phyloP scores from a whole-genome alignment of 2,113 vertebrate species.

The Oceanites oceanicus region DNA sequence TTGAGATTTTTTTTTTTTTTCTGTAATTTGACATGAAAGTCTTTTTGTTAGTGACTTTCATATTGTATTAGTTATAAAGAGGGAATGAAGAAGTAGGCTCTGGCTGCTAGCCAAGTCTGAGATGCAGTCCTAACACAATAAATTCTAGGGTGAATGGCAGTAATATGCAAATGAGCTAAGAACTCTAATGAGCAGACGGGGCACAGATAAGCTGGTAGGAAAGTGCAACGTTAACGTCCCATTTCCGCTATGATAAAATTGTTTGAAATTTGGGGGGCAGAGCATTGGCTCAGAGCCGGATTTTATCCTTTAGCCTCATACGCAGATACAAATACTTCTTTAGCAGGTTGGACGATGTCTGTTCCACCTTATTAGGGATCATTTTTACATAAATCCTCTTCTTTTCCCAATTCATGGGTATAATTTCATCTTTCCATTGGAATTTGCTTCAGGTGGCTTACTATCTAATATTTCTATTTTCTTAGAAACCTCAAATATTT shows the following conservation, averaged over 20 bases:
- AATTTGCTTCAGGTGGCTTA: neutral
- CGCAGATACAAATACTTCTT: neutral
- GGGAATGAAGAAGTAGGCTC: conserved; percentile 3
- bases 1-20: conserved; percentile 9
- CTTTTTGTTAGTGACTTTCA: conserved; percentile 64
- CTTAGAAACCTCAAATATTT: neutral
- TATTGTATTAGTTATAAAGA: conserved; percentile 46
- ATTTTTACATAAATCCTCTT: conserved; percentile 6
- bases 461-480: neutral
- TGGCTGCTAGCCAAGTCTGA: conserved; percentile 38
- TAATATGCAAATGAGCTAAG: neutral
- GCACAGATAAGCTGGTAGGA: neutral
- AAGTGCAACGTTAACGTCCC: neutral
- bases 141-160: conserved; percentile 26
- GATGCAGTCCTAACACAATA: neutral
- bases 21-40: conserved; percentile 60
- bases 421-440: neutral
- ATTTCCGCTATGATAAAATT: neutral
- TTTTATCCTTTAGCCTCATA: neutral
- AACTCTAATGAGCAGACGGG: neutral
- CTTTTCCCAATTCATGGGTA: neutral
- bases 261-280: neutral
- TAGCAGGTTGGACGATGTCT: neutral
- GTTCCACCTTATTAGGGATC: neutral
- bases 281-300: neutral